phyloP scores from a whole-genome alignment of 1,140 invertebrate genomes.

The Atta colombica region DNA sequence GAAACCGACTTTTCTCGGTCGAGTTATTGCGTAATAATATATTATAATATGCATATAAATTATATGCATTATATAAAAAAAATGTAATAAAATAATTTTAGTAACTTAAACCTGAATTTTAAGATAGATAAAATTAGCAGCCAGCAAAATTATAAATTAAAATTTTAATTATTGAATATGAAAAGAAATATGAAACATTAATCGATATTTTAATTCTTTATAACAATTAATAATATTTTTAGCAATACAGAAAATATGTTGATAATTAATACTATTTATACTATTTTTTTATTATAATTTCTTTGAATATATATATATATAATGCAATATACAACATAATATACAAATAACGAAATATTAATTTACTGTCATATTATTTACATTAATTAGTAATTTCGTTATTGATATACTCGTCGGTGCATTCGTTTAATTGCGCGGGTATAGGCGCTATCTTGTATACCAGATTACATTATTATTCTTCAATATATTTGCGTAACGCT shows the following conservation, averaged over 20 bases:
- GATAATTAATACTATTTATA: slow-evolving; percentile 28
- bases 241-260: not conserved
- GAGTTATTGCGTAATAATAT: slow-evolving; percentile 39
- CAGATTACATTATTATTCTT: slow-evolving; percentile 56
- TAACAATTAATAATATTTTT: slow-evolving; percentile 7
- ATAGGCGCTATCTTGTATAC: slow-evolving; percentile 3
- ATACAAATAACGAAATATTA: slow-evolving; percentile 36
- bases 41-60: slow-evolving; percentile 27
- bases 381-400: slow-evolving; percentile 51
- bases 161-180: not conserved
- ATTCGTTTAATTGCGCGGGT: slow-evolving; percentile 33
- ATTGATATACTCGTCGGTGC: slow-evolving; percentile 25
- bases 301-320: too few species aligned
- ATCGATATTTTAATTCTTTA: not conserved
- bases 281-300: not conserved
- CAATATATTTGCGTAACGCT: slow-evolving; percentile 40
- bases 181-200: not conserved
- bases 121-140: not conserved
- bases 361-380: slow-evolving; percentile 47
- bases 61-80: slow-evolving; percentile 3
- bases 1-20: slow-evolving; percentile 48
- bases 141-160: not conserved
- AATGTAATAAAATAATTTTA: not conserved
- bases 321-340: not conserved
- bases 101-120: not conserved